Conservation (phyloP, 2,113 vertebrate species). For the Eupsittula cactorum region DNA sequence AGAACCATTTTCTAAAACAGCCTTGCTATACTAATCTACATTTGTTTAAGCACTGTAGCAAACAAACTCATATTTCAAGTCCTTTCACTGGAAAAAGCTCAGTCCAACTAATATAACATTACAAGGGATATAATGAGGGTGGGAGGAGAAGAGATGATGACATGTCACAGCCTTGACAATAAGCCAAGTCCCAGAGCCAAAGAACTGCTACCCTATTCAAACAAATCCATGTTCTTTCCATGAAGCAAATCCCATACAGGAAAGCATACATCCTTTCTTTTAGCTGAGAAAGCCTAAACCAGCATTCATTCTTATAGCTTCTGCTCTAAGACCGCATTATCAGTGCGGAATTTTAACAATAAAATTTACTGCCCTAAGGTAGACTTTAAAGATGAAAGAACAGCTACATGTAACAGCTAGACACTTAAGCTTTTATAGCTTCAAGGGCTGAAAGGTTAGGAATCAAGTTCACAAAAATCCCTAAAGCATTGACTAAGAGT, state of each 20-base stretch:
- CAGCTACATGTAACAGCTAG: neutral
- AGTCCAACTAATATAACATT: neutral
- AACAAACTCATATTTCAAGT: neutral
- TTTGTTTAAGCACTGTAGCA: neutral
- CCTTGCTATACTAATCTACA: neutral
- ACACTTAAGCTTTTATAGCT: neutral
- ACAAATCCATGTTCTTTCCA: neutral
- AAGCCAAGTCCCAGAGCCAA: neutral
- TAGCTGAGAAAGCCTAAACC: neutral
- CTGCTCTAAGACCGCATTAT: neutral
- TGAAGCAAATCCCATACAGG: neutral
- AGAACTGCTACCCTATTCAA: neutral
- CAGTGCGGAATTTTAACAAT: neutral
- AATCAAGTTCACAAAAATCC: neutral
- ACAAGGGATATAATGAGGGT: neutral
- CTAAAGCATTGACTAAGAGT: neutral
- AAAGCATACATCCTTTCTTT: neutral
- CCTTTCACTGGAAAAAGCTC: neutral
- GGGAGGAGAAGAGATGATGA: neutral
- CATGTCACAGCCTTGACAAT: neutral
- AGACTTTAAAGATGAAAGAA: neutral
- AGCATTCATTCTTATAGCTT: neutral
- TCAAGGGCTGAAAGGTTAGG: neutral
- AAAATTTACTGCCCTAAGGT: neutral
- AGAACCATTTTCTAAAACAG: neutral